Conservation (phyloP, 2,797 vertebrate genomes). For the Trachurus trachurus region DNA sequence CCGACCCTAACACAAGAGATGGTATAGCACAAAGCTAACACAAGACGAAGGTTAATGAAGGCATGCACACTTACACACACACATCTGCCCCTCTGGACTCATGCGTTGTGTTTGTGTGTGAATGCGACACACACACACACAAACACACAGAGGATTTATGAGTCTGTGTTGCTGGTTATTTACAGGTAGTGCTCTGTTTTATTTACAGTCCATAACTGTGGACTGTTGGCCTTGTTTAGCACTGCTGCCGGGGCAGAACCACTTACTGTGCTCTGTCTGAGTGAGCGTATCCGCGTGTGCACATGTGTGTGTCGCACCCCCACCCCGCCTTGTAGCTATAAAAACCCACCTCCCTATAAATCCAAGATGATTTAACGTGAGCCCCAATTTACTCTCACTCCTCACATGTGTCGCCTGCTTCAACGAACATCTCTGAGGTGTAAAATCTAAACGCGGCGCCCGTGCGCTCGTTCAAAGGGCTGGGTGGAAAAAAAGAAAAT, state of each 20-base stretch:
- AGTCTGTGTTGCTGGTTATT: constrained; percentile 72
- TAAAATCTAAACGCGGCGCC: constrained; percentile 14
- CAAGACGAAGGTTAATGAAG: constrained; percentile 1
- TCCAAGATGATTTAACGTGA: constrained; percentile 66
- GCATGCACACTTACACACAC: not conserved
- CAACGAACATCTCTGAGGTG: constrained; percentile 21
- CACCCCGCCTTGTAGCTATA: constrained; percentile 20
- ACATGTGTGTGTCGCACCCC: not conserved
- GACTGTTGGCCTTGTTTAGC: constrained; percentile 78
- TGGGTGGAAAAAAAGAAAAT: constrained; percentile 12
- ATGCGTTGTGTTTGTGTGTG: constrained; percentile 22
- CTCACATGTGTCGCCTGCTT: constrained; percentile 30
- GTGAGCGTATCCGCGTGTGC: not conserved
- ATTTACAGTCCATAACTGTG: constrained; percentile 78
- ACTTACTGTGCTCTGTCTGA: constrained; percentile 54
- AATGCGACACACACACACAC: constrained; percentile 7
- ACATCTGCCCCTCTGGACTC: not conserved
- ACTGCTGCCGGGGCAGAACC: constrained; percentile 61
- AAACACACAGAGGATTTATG: constrained; percentile 65
- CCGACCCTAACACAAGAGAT: too few relatives aligned
- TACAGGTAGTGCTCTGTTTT: constrained; percentile 77
- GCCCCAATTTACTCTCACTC: constrained; percentile 59
- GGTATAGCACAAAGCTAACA: too few relatives aligned
- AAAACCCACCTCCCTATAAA: constrained; percentile 56
- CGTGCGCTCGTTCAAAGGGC: not conserved